Evolutionary conservation across 2,113 vertebrate species (phyloP), one percentile per base, ranked within the genome.

Genomic region (Myodes glareolus): DNA sequence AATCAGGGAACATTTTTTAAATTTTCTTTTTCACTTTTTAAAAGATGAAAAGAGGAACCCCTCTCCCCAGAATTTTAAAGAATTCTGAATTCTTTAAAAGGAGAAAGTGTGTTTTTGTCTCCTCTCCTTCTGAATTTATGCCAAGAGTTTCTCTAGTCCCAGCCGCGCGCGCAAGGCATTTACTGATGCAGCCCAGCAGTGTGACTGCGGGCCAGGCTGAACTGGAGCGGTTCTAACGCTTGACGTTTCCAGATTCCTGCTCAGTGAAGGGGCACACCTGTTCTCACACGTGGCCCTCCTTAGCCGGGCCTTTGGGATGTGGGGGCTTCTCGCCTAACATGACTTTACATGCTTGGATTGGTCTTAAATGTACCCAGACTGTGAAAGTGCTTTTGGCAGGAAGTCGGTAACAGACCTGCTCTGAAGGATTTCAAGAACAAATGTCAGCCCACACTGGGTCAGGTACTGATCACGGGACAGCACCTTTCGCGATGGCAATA

Each of bases 171-270:
- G 52, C 39, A 21, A 70, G 67, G 55, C 52, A 36, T 55, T 78
- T 82, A 67, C 45, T 76, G 96, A 94, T 82, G 52, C 0, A 14
- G 68, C 23, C 89, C 77, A 80, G 86, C 84, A 90, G 73, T 58
- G 72, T 31, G 58, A 39, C 61, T 45, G 58, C 45, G 0, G 1
- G 84, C 55, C 39, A 70, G 92, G 89, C 42, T 29, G 89, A 70
- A 63, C 7, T 50, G 81, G 94, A 95, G 77, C n/a, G 55, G 17
- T 91, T 76, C 97, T 90, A 68, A 80, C 70, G 82, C 90, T 93
- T 96, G 95, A 95, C 97, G 84, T 95, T 96, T 96, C 87, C 73
- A 95, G 90, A 97, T 96, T 94, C 91, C 92, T 96, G 93, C 68
- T 91, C 89, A 47, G 94, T 70, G 91, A 96, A 95, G 96, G 94